A percentile compares a stretch with the other conserved stretches of the same genome.
These are phyloP conservation scores for Erithacus rubecula DNA, from an alignment of 2,797 vertebrate genomes.

Conservation along the genomic window DNA sequence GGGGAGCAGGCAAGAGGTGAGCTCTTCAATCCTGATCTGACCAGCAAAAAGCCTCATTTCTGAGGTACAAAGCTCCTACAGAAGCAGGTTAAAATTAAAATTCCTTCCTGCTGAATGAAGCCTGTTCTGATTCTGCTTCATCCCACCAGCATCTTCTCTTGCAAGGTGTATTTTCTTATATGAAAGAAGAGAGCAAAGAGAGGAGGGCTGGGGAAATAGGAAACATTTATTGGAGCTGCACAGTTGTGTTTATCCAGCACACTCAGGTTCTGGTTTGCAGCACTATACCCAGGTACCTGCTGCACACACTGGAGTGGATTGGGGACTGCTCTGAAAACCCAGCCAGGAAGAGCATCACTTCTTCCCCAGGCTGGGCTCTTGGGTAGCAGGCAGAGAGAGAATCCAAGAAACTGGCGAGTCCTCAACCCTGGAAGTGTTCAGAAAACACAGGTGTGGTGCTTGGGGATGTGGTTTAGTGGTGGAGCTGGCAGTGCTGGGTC, in stretches of 20 bases:
- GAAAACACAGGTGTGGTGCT: not conserved
- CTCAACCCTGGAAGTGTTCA: not conserved
- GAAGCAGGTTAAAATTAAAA: not conserved
- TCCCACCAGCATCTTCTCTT: not conserved
- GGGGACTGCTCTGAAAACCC: not conserved
- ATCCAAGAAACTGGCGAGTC: not conserved
- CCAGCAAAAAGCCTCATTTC: not conserved
- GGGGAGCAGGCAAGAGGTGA: not conserved
- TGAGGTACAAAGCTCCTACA: not conserved
- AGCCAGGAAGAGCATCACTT: not conserved
- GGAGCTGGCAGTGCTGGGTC: not conserved
- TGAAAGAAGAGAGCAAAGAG: not conserved
- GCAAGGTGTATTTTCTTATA: not conserved
- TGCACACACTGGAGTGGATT: not conserved
- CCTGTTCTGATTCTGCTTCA: not conserved
- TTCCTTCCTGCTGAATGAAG: not conserved
- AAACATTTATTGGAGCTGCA: not conserved
- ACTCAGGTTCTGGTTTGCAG: rapidly evolving
- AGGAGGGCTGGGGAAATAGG: not conserved
- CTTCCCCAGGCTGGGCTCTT: not conserved
- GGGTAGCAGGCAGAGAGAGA: not conserved
- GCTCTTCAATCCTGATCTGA: not conserved
- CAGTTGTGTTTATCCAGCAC: not conserved
- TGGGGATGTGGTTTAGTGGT: not conserved
- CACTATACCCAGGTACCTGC: not conserved